phyloP scores from a whole-genome alignment of 1,140 invertebrate genomes.

The Solenopsis fugax region DNA sequence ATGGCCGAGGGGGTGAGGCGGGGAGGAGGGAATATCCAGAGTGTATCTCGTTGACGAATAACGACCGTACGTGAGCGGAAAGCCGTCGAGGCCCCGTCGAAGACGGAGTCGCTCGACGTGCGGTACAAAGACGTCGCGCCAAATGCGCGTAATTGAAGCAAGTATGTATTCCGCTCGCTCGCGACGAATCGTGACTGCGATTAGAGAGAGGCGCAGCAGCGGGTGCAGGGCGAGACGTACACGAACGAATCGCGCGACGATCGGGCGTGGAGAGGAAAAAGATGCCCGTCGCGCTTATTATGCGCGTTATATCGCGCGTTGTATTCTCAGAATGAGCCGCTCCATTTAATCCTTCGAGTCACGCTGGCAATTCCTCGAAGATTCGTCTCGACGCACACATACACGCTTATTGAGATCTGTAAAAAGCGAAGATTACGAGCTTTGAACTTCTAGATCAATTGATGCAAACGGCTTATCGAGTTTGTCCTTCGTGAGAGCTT shows the following conservation, averaged over 20 bases:
- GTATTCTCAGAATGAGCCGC: background rate
- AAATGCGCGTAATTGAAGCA: conserved; percentile 40
- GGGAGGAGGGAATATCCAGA: background rate
- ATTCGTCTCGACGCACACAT: background rate
- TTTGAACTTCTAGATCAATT: background rate
- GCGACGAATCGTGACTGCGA: conserved; percentile 39
- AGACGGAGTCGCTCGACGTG: background rate
- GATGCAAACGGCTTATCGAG: too few species aligned
- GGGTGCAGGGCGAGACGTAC: background rate
- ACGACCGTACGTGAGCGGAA: conserved; percentile 34
- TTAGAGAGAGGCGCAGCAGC: conserved; percentile 5
- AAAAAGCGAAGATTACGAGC: background rate
- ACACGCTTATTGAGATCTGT: background rate
- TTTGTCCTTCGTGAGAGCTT: background rate
- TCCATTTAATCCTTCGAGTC: background rate
- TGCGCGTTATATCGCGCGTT: conserved; percentile 8
- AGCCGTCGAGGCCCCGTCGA: background rate
- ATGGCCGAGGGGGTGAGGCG: background rate
- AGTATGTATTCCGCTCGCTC: conserved; percentile 41
- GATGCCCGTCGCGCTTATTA: conserved; percentile 12
- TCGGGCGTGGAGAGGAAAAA: background rate
- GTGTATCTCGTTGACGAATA: conserved; percentile 10
- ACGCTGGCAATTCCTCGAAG: background rate
- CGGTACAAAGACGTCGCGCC: conserved; percentile 27
- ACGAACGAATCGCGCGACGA: background rate